Conservation (phyloP, 2,797 vertebrate species). For the Margarornis squamiger region DNA sequence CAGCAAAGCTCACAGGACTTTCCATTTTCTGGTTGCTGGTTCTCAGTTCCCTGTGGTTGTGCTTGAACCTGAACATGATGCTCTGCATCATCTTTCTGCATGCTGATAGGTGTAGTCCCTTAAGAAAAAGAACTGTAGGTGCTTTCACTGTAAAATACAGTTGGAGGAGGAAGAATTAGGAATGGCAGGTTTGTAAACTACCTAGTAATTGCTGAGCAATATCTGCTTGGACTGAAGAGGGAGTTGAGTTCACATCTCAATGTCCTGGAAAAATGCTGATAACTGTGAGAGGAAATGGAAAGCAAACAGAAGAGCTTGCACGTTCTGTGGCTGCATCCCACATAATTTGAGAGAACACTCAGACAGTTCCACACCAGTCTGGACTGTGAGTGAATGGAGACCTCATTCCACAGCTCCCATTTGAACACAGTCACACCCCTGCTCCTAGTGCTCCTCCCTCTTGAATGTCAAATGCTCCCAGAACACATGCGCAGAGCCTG, state of each 20-base stretch:
- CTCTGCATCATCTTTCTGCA: background rate
- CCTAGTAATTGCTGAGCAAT: background rate
- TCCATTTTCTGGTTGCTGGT: background rate
- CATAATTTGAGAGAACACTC: background rate
- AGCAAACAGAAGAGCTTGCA: background rate
- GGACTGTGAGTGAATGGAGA: rapidly evolving
- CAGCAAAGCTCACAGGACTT: background rate
- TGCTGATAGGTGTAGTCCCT: background rate
- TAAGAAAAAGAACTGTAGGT: background rate
- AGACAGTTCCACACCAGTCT: background rate
- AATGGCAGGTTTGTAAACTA: background rate
- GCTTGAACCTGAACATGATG: background rate
- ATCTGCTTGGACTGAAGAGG: background rate
- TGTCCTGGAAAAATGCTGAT: background rate
- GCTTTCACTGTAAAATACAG: background rate
- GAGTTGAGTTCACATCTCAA: background rate
- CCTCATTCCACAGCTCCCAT: background rate
- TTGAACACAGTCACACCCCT: rapidly evolving
- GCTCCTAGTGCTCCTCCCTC: background rate
- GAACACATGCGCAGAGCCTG: too few relatives aligned
- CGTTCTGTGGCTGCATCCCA: background rate
- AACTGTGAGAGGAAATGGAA: background rate
- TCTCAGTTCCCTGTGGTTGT: background rate
- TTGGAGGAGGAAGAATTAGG: background rate
- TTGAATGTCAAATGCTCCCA: background rate